Evolutionary conservation across 2,113 vertebrate genomes (phyloP).

Genomic region (Tragelaphus strepsiceros): DNA sequence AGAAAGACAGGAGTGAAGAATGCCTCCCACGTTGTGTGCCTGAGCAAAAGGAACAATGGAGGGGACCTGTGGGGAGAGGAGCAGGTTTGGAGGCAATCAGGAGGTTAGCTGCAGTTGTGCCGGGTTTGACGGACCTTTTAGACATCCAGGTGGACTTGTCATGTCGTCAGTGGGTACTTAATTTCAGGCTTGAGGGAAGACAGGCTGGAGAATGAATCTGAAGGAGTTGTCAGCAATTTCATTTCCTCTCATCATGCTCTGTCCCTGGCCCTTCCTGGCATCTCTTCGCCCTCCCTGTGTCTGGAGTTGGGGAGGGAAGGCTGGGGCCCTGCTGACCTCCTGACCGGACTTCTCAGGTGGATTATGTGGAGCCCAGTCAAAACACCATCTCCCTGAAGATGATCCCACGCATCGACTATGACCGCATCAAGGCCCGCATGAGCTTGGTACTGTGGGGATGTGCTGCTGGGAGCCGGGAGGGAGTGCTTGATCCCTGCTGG

Average conservation of each 20-base stretch:
- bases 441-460: conserved; percentile 83
- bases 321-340: not conserved
- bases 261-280: not conserved
- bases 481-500: fast-evolving
- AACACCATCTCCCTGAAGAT: conserved; percentile 98
- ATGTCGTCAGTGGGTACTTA: not conserved
- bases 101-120: not conserved
- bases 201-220: not conserved
- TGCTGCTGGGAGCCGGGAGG: fast-evolving
- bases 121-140: not conserved
- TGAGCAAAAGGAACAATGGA: not conserved
- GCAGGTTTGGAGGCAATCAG: not conserved
- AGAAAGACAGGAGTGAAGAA: not conserved
- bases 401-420: conserved; percentile 95
- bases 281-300: not conserved
- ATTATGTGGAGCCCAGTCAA: conserved; percentile 96
- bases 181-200: not conserved
- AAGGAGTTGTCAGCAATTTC: not conserved
- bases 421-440: conserved; percentile 96
- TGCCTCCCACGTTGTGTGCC: not conserved
- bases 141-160: not conserved
- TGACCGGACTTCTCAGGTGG: conserved; percentile 81
- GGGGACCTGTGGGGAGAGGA: not conserved
- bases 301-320: not conserved
- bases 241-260: not conserved